Base-by-base conservation (phyloP, 2,797 vertebrate species). In the Scomberomorus guttatus region DNA sequence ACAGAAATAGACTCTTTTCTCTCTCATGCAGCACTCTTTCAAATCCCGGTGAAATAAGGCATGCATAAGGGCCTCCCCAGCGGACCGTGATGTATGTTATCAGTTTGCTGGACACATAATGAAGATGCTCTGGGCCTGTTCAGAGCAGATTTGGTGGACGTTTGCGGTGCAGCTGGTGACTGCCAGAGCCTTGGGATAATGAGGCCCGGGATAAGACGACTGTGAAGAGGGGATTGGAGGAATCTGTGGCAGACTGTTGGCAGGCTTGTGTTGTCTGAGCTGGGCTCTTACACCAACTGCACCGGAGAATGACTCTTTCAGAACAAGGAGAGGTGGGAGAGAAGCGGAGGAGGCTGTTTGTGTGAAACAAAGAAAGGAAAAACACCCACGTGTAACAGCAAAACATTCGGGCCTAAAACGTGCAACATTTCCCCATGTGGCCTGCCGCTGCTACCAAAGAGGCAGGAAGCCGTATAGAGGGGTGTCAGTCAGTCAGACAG, bases 151-250 rank as follows among this genome's bases (percentile, higher is more conserved):
- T 76, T 74, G 15, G 68, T 0, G 44, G 81, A 72, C 61, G 56
- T 74, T 83, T 52, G 71, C 78, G 9, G 74, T 64, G 62, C 75
- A 69, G 72, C 78, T 66, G 77, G 78, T 48, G 85, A 84, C 72
- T 89, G 89, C 80, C 88, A 81, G 79, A 69, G 81, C 66, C 60
- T 57, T 67, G 83, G 85, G 84, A 90, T 92, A 92, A 88, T 81
- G 90, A 91, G 76, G 83, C 80, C 85, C n/a, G 34, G 91, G 87
- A 90, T 85, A 51, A 86, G 82, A 81, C 67, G 65, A 58, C 78
- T 77, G 81, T 78, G 82, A 86, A 80, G 86, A 82, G 74, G 74
- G 87, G 83, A 85, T 85, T 67, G 83, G 62, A 83, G 89, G 80
- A 89, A 83, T 85, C 75, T 75, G 77, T 65, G 10, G 84, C 81